Base-by-base conservation (phyloP, 2,888 invertebrate species). In the Harpagoxenus sublaevis region DNA sequence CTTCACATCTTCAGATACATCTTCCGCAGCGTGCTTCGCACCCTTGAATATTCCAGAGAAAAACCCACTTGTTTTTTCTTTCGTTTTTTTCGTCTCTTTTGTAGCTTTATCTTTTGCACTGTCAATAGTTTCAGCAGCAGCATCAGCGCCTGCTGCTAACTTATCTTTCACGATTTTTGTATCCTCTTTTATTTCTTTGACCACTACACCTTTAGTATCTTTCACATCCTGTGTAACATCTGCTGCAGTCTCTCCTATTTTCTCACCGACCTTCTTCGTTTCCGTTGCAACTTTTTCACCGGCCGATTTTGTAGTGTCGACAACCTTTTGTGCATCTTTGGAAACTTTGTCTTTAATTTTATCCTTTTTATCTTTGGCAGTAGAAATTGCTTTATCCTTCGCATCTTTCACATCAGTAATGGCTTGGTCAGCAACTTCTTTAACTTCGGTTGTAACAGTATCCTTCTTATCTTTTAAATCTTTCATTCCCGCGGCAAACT, bases 1-100 rank as follows among this genome's bases (percentile, higher is more conserved):
- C 95, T 92, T 95, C 0, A 89, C 86, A 4, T 92, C 93, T 1
- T 91, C 89, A 0, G 89, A 55, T 15, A 87, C 86, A 23, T 93
- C 92, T 3, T 90, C 92, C 0, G 85, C 85, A 0, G 89, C 62
- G 6, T 92, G 90, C 65, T 92, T 93, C 0, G 90, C 86, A 0
- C 91, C 88, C 68, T 92, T 92, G 4, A 94, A 88, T 9, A 93
- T 87, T 3, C 91, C 91, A 0, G 93, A 91, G 0, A 93, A 87
- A 28, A 92, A 91, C 0, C 92, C 92, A 10, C 84, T 18, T 0
- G 73, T 35, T 42, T 90, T 91, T 1, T 92, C 91, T 57, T 92
- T 91, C 0, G 74, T 86, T 48, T 90, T 87, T 39, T 91, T 89
- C 0, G 85, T 79, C 35, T 88, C 89, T 53, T 88, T 77, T 0